phyloP scores from a whole-genome alignment of 2,888 invertebrate genomes.

The Chydorus sphaericus region DNA sequence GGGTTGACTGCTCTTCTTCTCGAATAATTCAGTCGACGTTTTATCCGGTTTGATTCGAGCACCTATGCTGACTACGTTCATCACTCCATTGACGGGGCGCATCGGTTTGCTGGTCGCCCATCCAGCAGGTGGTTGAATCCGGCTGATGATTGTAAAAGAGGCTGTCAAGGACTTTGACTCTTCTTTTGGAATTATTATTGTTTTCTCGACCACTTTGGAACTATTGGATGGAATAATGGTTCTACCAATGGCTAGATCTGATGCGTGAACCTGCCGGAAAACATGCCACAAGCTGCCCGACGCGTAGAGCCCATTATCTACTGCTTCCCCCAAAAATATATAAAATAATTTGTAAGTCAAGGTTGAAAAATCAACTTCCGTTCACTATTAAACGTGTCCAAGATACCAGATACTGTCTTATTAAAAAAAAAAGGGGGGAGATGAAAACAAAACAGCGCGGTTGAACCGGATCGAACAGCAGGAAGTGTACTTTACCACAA shows the following conservation, averaged over 20 bases:
- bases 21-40: no score
- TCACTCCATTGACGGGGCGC: no score
- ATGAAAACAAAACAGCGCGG: neutral
- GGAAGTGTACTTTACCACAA: neutral
- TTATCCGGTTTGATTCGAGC: no score
- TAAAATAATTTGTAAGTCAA: no score
- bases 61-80: no score
- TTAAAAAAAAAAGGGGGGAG: neutral
- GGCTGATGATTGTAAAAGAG: conserved; percentile 1
- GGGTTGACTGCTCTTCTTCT: no score
- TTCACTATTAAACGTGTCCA: no score
- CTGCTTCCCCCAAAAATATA: no score
- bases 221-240: no score
- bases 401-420: no score
- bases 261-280: neutral
- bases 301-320: neutral
- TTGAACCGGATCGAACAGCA: conserved; percentile 1
- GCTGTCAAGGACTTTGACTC: neutral
- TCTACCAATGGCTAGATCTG: neutral
- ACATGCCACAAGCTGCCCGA: neutral
- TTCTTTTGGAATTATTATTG: neutral
- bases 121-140: neutral
- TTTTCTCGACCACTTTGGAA: neutral
- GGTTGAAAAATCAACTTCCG: neutral
- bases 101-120: no score